Percentiles rank a stretch among this genome's conserved stretches.
Evolutionary conservation across 2,113 vertebrate species (phyloP).

Genomic region (Pelobates fuscus): DNA sequence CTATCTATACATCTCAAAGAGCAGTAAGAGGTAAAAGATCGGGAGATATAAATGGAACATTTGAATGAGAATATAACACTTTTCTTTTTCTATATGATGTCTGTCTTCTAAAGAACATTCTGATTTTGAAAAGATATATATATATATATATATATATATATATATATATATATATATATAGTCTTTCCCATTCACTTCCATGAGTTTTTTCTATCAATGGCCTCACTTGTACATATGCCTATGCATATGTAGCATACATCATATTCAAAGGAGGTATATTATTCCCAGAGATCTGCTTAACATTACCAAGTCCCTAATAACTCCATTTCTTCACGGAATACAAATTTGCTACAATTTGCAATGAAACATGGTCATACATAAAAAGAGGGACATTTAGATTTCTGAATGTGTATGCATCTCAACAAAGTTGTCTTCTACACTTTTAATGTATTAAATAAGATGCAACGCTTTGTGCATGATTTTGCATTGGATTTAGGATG

Average conservation of each 20-base stretch:
- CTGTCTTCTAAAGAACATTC: conserved; percentile 64
- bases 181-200: too few species aligned
- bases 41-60: conserved; percentile 70
- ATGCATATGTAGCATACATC: too few species aligned
- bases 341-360: conserved; percentile 20
- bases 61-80: conserved; percentile 62
- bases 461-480: conserved; percentile 29
- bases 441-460: conserved; percentile 36
- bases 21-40: conserved; percentile 53
- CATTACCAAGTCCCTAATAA: too few species aligned
- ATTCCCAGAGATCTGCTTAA: too few species aligned
- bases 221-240: too few species aligned
- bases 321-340: background rate
- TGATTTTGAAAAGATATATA: conserved; percentile 70
- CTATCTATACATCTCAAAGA: conserved; percentile 69
- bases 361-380: conserved; percentile 32
- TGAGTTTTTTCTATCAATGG: too few species aligned
- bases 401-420: conserved; percentile 14
- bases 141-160: conserved; percentile 61
- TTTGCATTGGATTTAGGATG: background rate
- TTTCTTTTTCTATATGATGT: conserved; percentile 63
- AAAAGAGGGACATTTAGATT: conserved; percentile 34
- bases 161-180: conserved; percentile 58
- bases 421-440: background rate
- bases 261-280: too few species aligned